Conservation (phyloP, 2,888 invertebrate genomes). For the Halocaridina rubra region DNA sequence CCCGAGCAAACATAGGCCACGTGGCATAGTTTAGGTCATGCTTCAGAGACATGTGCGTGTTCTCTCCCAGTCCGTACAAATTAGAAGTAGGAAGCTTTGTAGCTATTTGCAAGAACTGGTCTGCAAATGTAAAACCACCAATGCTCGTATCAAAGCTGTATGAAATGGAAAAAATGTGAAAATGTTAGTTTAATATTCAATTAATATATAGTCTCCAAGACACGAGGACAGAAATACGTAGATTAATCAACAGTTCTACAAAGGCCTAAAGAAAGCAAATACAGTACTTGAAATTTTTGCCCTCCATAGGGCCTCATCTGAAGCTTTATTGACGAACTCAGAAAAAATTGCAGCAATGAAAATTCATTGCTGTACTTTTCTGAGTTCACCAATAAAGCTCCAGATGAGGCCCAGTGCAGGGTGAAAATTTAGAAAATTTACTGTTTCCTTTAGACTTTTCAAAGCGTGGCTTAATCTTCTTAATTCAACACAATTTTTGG, state of each 20-base stretch:
- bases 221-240: neutral
- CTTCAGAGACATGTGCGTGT: conserved; percentile 67
- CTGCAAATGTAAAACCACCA: conserved; percentile 67
- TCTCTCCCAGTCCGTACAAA: conserved; percentile 70
- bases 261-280: neutral
- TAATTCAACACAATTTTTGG: too few relatives aligned
- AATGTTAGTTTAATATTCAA: neutral
- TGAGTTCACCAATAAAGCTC: too few relatives aligned
- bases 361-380: too few relatives aligned
- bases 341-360: neutral
- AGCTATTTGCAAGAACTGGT: conserved; percentile 70
- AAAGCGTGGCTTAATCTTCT: too few relatives aligned
- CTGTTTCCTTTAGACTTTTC: too few relatives aligned
- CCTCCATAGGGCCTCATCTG: too few relatives aligned
- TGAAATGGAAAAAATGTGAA: too few relatives aligned
- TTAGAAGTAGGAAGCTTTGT: conserved; percentile 68
- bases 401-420: too few relatives aligned
- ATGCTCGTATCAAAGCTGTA: conserved; percentile 64
- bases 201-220: neutral
- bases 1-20: conserved; percentile 58
- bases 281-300: neutral
- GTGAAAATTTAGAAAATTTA: too few relatives aligned
- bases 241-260: neutral
- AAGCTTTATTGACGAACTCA: neutral
- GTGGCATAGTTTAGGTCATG: conserved; percentile 67